Evolutionary conservation across 2,888 invertebrate genomes (phyloP).

Genomic region (Deilephila elpenor): DNA sequence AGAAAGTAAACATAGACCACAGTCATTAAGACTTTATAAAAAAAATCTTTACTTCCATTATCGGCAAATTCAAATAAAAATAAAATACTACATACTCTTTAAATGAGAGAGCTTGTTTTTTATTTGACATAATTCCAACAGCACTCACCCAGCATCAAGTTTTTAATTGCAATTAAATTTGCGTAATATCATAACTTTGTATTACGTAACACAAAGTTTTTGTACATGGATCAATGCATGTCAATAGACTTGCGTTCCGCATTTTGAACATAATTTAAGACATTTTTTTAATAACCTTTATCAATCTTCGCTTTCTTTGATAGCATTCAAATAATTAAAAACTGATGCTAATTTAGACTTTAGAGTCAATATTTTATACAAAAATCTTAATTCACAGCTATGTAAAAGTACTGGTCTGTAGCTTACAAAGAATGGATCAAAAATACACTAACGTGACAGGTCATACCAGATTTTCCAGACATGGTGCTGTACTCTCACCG

Average conservation of each 20-base stretch:
- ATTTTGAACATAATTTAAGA: neutral
- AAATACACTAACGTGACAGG: neutral
- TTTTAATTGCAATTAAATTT: neutral
- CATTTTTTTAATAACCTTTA: neutral
- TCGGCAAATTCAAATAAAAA: no score
- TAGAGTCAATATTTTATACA: no score
- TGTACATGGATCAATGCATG: neutral
- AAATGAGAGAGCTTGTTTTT: no score
- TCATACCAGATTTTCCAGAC: neutral
- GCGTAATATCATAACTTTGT: neutral
- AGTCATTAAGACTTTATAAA: no score
- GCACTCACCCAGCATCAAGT: neutral
- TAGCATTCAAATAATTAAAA: no score
- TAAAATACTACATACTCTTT: no score
- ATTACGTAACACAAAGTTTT: neutral
- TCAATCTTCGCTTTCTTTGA: neutral
- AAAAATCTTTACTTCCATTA: no score
- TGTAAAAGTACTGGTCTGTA: neutral
- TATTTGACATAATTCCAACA: no score
- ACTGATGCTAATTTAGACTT: neutral
- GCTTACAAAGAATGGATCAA: neutral
- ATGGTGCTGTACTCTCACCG: neutral
- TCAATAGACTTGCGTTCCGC: neutral
- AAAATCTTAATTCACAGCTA: no score
- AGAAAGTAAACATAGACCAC: no score